Evolutionary conservation across 1,140 invertebrate species (phyloP).

Genomic region (Latrodectus geometricus): DNA sequence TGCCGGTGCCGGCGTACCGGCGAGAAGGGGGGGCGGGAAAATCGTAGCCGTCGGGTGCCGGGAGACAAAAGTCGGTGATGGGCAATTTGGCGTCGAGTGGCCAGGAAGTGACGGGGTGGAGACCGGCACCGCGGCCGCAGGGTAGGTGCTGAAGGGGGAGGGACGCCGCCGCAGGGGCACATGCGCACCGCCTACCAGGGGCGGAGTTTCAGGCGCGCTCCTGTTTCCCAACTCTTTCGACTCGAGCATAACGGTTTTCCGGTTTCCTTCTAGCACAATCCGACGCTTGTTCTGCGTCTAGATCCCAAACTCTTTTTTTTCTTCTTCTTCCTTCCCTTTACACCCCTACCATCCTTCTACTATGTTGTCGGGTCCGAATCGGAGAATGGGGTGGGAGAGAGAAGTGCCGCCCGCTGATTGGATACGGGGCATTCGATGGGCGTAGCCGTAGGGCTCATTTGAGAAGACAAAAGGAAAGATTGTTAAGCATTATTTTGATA

Average conservation of each 20-base stretch:
- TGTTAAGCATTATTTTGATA: not conserved
- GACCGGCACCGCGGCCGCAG: slow-evolving; percentile 7
- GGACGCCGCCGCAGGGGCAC: slow-evolving; percentile 45
- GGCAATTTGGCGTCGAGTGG: slow-evolving; percentile 57
- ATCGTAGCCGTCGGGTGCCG: slow-evolving; percentile 53
- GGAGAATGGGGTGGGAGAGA: not conserved
- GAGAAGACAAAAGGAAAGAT: slow-evolving; percentile 36
- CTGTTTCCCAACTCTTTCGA: not conserved
- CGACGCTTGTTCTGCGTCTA: not conserved
- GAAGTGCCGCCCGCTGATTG: slow-evolving; percentile 22
- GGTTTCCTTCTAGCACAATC: not conserved
- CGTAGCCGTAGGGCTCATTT: slow-evolving; percentile 46
- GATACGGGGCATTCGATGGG: slow-evolving; percentile 19
- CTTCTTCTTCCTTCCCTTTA: not conserved
- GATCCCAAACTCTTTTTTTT: slow-evolving; percentile 1
- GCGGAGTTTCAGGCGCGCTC: slow-evolving; percentile 27
- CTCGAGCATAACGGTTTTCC: not conserved
- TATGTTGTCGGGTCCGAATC: not conserved
- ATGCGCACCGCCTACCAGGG: slow-evolving; percentile 57
- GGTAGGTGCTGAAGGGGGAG: slow-evolving; percentile 25
- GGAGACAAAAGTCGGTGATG: slow-evolving; percentile 47
- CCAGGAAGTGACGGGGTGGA: slow-evolving; percentile 49
- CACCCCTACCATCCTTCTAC: not conserved
- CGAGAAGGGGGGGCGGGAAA: slow-evolving; percentile 23
- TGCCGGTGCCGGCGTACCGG: slow-evolving; percentile 32